phyloP scores from a whole-genome alignment of 2,113 vertebrate genomes.

The Okapia johnstoni region DNA sequence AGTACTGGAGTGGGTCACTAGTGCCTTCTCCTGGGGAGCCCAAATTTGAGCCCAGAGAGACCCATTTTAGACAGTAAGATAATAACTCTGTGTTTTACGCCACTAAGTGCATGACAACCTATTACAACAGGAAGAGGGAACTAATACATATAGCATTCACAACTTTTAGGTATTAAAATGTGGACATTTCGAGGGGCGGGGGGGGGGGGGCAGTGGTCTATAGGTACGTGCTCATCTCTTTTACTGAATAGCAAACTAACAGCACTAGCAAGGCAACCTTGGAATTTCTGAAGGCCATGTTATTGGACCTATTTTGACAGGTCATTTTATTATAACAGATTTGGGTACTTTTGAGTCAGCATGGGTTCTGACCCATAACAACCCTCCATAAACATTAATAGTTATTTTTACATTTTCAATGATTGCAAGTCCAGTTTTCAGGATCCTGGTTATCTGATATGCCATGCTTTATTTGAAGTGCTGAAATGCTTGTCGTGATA shows the following conservation, averaged over 20 bases:
- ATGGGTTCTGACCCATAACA: background rate
- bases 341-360: background rate
- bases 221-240: background rate
- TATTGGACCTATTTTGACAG: background rate
- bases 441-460: background rate
- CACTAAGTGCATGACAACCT: background rate
- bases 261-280: background rate
- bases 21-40: background rate
- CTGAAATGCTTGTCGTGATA: background rate
- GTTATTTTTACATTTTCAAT: background rate
- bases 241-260: background rate
- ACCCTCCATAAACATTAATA: background rate
- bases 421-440: background rate
- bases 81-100: background rate
- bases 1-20: too few species aligned
- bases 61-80: background rate
- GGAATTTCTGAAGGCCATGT: background rate
- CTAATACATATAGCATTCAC: background rate
- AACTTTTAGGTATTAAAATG: background rate
- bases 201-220: background rate
- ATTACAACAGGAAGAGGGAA: background rate
- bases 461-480: background rate
- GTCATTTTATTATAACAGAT: background rate
- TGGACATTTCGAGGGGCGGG: fast-evolving
- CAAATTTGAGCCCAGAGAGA: background rate